phyloP scores from a whole-genome alignment of 2,113 vertebrate genomes.

The Sminthopsis crassicaudata region DNA sequence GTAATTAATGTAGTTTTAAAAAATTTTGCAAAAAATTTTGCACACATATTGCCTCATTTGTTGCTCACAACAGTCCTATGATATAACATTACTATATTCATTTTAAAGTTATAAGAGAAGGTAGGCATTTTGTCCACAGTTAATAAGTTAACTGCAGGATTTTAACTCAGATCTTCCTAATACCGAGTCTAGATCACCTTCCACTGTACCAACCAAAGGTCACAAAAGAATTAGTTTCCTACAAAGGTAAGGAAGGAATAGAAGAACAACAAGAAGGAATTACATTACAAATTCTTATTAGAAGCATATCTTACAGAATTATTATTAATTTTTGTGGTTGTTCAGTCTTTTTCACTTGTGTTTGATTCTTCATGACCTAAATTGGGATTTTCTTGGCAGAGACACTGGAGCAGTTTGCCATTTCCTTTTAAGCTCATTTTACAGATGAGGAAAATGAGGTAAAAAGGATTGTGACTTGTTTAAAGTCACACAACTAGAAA shows the following conservation, averaged over 20 bases:
- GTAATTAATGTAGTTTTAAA: neutral
- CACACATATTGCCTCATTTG: neutral
- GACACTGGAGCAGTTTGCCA: neutral
- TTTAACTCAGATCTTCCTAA: neutral
- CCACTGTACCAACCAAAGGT: neutral
- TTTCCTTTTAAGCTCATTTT: neutral
- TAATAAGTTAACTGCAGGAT: neutral
- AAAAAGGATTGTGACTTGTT: neutral
- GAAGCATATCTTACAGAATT: neutral
- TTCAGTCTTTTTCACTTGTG: neutral
- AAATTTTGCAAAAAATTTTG: too few relatives aligned
- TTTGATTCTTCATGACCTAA: neutral
- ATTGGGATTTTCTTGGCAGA: neutral
- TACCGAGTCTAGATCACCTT: neutral
- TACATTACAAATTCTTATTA: neutral
- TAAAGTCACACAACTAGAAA: neutral
- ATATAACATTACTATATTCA: neutral
- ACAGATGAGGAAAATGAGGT: neutral
- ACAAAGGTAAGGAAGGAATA: slow-evolving; percentile 38
- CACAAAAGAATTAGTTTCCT: slow-evolving; percentile 31
- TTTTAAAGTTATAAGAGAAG: neutral
- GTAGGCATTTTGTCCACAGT: neutral
- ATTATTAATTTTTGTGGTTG: neutral
- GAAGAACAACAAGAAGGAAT: neutral
- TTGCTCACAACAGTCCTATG: neutral